Evolutionary conservation across 2,888 invertebrate species (phyloP).

Genomic region (Amphimallon solstitiale): DNA sequence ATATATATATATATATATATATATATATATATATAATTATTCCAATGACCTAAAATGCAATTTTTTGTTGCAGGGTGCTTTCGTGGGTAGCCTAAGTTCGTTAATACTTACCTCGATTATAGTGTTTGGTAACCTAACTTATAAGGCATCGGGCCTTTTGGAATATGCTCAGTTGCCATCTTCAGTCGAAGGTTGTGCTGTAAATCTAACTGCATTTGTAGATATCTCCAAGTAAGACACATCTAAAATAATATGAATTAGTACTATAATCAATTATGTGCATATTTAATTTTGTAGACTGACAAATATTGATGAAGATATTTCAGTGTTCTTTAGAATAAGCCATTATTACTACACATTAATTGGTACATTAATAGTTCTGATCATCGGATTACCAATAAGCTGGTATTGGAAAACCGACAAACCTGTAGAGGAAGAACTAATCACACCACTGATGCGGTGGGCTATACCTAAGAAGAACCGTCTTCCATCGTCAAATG

Average conservation of each 20-base stretch:
- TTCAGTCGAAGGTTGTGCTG: slow-evolving; percentile 48
- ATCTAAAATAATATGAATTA: too few relatives aligned
- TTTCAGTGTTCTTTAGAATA: slow-evolving; percentile 42
- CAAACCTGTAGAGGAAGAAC: slow-evolving; percentile 37
- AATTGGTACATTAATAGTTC: slow-evolving; percentile 37
- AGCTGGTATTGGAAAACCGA: slow-evolving; percentile 42
- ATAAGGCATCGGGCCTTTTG: slow-evolving; percentile 46
- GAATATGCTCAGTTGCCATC: slow-evolving; percentile 46
- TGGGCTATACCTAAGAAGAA: slow-evolving; percentile 25
- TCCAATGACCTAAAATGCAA: too few relatives aligned
- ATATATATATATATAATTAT: too few relatives aligned
- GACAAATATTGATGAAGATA: slow-evolving; percentile 7
- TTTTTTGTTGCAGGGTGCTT: slow-evolving; percentile 39
- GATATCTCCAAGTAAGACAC: not conserved
- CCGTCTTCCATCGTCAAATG: not conserved
- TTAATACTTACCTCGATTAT: slow-evolving; percentile 36
- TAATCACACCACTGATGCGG: slow-evolving; percentile 42
- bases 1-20: too few relatives aligned
- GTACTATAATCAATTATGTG: too few relatives aligned
- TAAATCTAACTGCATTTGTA: not conserved
- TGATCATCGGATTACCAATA: slow-evolving; percentile 41
- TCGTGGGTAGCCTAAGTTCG: slow-evolving; percentile 29
- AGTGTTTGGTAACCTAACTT: slow-evolving; percentile 47
- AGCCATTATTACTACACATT: slow-evolving; percentile 45
- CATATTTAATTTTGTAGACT: not conserved